These are phyloP conservation scores for Lophius americanus DNA, from an alignment of 2,797 vertebrate genomes.

Conservation along the genomic window DNA sequence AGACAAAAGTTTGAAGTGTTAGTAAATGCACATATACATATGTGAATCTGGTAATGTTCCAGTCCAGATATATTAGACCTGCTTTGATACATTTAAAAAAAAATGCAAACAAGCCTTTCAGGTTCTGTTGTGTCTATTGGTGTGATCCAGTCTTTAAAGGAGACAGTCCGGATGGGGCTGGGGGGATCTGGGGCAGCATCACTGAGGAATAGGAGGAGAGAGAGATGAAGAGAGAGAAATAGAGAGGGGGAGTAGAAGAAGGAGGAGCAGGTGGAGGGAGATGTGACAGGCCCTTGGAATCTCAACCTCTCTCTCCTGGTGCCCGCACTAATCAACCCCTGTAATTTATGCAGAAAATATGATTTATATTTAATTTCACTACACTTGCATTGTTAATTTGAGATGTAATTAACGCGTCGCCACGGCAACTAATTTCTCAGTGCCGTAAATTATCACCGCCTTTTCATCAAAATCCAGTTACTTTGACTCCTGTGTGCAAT, in stretches of 20 bases:
- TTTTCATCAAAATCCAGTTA: constrained; percentile 99
- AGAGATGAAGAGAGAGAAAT: constrained; percentile 35
- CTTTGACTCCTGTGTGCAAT: constrained; percentile 99
- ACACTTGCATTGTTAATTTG: constrained; percentile 99
- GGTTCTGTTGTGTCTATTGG: constrained; percentile 61
- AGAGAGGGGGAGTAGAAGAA: constrained; percentile 56
- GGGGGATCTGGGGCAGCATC: constrained; percentile 43
- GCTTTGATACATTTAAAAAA: constrained; percentile 56
- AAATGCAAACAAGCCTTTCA: constrained; percentile 46
- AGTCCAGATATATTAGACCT: constrained; percentile 70
- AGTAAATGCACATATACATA: constrained; percentile 34
- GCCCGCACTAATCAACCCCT: constrained; percentile 99
- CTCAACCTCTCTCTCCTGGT: constrained; percentile 99
- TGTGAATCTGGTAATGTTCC: constrained; percentile 37
- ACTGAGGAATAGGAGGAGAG: constrained; percentile 73
- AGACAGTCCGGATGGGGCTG: constrained; percentile 61
- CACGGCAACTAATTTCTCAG: constrained; percentile 99
- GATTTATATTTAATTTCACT: constrained; percentile 99
- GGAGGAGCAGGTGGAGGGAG: constrained; percentile 50
- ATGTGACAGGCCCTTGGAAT: constrained; percentile 97
- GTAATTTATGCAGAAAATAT: constrained; percentile 99
- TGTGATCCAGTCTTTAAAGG: constrained; percentile 79
- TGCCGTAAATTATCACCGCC: constrained; percentile 99
- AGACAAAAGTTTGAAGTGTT: constrained; percentile 27
- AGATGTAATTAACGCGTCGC: constrained; percentile 99